A percentile compares a stretch with the other conserved stretches of the same genome.
Evolutionary conservation across 2,113 vertebrate species (phyloP).

Genomic region (Echinops telfairi): DNA sequence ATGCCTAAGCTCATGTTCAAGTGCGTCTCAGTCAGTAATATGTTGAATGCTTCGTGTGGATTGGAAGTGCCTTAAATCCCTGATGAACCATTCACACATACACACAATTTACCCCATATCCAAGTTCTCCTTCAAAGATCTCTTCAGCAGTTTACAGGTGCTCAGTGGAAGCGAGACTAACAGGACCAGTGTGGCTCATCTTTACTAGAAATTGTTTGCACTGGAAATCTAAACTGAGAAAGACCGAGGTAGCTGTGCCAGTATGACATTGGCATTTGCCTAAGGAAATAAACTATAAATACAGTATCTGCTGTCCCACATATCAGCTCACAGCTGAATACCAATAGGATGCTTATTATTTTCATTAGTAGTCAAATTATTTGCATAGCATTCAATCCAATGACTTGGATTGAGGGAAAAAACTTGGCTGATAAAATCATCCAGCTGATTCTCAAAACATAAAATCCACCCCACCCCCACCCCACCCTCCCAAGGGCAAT

Average conservation of each 20-base stretch:
- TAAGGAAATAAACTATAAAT: conserved; percentile 75
- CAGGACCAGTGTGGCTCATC: neutral
- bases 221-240: conserved; percentile 31
- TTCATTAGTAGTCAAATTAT: neutral
- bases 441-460: neutral
- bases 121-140: conserved; percentile 75
- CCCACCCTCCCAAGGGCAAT: neutral
- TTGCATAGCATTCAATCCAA: neutral
- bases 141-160: conserved; percentile 66
- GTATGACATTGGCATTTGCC: conserved; percentile 64
- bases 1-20: conserved; percentile 72
- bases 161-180: conserved; percentile 53
- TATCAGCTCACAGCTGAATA: conserved; percentile 6
- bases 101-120: conserved; percentile 76
- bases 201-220: conserved; percentile 53
- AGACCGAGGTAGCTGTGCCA: conserved; percentile 41
- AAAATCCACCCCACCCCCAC: neutral
- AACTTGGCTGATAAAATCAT: neutral
- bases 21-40: conserved; percentile 66
- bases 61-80: conserved; percentile 81
- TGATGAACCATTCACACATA: conserved; percentile 78
- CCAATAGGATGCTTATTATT: neutral
- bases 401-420: neutral
- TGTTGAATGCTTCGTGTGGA: conserved; percentile 79
- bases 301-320: neutral